Percentiles rank a stretch among this genome's conserved stretches.
Conservation (phyloP, 2,888 invertebrate species). For the Thereva nobilitata region DNA sequence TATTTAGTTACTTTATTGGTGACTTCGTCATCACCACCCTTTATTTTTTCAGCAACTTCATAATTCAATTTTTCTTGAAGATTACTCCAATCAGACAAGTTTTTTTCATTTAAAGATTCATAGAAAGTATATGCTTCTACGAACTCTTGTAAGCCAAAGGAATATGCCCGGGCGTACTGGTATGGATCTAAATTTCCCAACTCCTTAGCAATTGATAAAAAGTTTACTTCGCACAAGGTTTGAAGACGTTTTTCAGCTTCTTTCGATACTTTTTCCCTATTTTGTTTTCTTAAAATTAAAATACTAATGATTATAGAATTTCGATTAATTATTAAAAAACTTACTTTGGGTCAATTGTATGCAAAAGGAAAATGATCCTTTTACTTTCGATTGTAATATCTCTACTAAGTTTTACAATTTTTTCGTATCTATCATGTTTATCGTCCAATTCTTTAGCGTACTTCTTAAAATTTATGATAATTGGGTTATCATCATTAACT, state of each 20-base stretch:
- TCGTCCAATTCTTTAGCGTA: slow-evolving; percentile 70
- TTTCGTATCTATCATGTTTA: slow-evolving; percentile 82
- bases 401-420: slow-evolving; percentile 78
- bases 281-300: slow-evolving; percentile 59
- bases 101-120: slow-evolving; percentile 66
- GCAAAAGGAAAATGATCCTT: slow-evolving; percentile 82
- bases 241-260: slow-evolving; percentile 71
- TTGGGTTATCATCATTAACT: slow-evolving; percentile 50
- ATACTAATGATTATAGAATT: background rate
- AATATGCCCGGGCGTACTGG: slow-evolving; percentile 69
- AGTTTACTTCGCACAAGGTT: slow-evolving; percentile 62
- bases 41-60: slow-evolving; percentile 26
- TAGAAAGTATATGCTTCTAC: slow-evolving; percentile 83
- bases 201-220: slow-evolving; percentile 73
- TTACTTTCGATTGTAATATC: slow-evolving; percentile 91
- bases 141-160: slow-evolving; percentile 74
- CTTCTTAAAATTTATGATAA: slow-evolving; percentile 61
- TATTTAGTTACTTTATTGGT: slow-evolving; percentile 38
- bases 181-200: slow-evolving; percentile 72
- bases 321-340: background rate
- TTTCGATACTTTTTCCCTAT: slow-evolving; percentile 61
- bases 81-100: slow-evolving; percentile 65
- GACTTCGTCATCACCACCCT: background rate
- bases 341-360: slow-evolving; percentile 64
- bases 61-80: slow-evolving; percentile 64